Conservation (phyloP, 2,113 vertebrate species). For the Verasper variegatus region DNA sequence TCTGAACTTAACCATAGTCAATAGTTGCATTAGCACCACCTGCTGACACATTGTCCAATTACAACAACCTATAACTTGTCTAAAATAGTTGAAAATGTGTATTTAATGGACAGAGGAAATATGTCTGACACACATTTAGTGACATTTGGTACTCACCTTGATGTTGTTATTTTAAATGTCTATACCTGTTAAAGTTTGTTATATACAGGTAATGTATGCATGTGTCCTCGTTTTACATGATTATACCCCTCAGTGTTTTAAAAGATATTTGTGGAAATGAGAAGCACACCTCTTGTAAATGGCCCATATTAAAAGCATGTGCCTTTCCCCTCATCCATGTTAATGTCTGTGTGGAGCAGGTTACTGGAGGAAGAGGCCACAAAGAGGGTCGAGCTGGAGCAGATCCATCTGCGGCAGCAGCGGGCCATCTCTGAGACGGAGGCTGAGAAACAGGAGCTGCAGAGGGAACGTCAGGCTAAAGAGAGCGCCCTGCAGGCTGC, state of each 20-base stretch:
- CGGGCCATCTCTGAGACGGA: conserved; percentile 90
- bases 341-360: conserved; percentile 73
- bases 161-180: background rate
- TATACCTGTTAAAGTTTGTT: background rate
- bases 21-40: conserved; percentile 47
- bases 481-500: conserved; percentile 90
- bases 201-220: too few relatives aligned
- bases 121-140: background rate
- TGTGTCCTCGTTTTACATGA: too few relatives aligned
- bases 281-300: background rate
- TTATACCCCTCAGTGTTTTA: background rate
- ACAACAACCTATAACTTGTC: background rate
- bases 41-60: conserved; percentile 27
- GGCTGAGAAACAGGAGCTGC: conserved; percentile 94
- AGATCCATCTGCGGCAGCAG: conserved; percentile 92
- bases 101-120: background rate
- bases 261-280: background rate
- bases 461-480: conserved; percentile 87
- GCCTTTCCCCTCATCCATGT: background rate
- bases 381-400: conserved; percentile 91
- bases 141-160: too few relatives aligned
- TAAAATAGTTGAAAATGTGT: background rate
- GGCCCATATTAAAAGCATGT: background rate
- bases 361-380: conserved; percentile 92
- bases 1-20: background rate